These are phyloP conservation scores for Sebastiscus albofasciatus DNA, from an alignment of 2,797 vertebrate species.

Conservation along the genomic window DNA sequence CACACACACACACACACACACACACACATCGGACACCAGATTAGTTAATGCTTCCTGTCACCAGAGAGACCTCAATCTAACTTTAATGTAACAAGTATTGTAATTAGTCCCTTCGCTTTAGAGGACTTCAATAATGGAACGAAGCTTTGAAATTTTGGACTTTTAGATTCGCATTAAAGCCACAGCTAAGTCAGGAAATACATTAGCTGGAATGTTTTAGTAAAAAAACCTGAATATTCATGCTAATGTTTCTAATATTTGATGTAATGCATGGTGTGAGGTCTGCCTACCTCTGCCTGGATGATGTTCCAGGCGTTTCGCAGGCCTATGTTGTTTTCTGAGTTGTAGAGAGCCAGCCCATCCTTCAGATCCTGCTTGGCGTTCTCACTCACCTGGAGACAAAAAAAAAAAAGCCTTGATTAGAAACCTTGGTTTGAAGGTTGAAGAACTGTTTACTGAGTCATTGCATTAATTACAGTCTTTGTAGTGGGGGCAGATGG, in stretches of 20 bases:
- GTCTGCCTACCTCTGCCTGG: slow-evolving; percentile 91
- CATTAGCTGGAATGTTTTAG: slow-evolving; percentile 53
- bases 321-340: slow-evolving; percentile 95
- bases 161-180: slow-evolving; percentile 36
- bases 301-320: slow-evolving; percentile 99
- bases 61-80: slow-evolving; percentile 28
- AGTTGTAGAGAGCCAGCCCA: slow-evolving; percentile 94
- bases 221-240: background rate
- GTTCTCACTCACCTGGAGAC: slow-evolving; percentile 91
- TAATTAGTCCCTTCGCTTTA: slow-evolving; percentile 27
- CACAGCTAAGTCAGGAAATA: slow-evolving; percentile 17
- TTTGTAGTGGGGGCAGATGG: background rate
- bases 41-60: slow-evolving; percentile 7
- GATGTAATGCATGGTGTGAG: background rate
- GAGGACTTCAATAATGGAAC: slow-evolving; percentile 19
- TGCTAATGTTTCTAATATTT: background rate
- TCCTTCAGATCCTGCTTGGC: slow-evolving; percentile 96
- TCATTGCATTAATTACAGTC: background rate
- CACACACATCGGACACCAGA: slow-evolving; percentile 4
- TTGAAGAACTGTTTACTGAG: background rate
- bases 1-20: slow-evolving; percentile 24
- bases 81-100: background rate
- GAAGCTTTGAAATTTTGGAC: background rate
- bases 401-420: slow-evolving; percentile 2
- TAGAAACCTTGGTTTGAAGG: slow-evolving; percentile 1